These are phyloP conservation scores for Penaeus chinensis DNA, from an alignment of 1,140 invertebrate genomes.

Conservation along the genomic window DNA sequence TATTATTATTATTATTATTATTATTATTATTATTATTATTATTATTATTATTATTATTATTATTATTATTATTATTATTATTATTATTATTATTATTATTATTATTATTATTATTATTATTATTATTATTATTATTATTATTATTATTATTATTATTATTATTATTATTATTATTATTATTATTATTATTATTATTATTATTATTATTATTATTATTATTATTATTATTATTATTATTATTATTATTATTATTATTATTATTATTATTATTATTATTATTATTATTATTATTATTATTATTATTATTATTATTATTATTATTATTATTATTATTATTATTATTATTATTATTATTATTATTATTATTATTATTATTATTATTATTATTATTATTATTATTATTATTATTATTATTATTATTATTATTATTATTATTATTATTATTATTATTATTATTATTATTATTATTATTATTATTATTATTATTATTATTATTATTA, in stretches of 20 bases:
- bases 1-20: neutral
- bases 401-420: constrained; percentile 2
- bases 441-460: neutral
- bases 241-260: neutral
- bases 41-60: neutral
- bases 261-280: neutral
- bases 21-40: neutral
- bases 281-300: neutral
- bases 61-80: neutral
- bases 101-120: neutral
- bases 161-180: neutral
- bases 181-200: neutral
- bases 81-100: neutral
- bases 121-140: neutral
- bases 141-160: neutral
- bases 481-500: constrained; percentile 15
- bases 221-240: neutral
- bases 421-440: constrained; percentile 6
- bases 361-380: neutral
- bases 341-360: neutral
- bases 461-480: neutral
- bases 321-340: neutral
- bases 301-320: neutral
- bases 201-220: neutral
- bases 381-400: neutral